These are phyloP conservation scores for Melanchra persicariae DNA, from an alignment of 2,888 invertebrate genomes.

Conservation along the genomic window DNA sequence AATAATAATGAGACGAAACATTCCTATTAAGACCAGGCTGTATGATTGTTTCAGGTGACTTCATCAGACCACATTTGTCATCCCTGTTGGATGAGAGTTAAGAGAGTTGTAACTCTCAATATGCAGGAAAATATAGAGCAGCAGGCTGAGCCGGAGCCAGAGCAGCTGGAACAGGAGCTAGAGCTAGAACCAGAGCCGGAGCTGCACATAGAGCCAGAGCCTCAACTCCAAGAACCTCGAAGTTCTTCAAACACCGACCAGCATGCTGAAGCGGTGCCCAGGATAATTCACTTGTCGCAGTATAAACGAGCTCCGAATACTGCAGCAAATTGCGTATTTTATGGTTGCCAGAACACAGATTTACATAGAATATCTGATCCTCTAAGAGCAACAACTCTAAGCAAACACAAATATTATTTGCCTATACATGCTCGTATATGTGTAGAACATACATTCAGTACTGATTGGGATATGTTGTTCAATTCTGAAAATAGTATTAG, in stretches of 20 bases:
- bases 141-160: neutral
- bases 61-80: too few relatives aligned
- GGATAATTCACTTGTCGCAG: too few relatives aligned
- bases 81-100: too few relatives aligned
- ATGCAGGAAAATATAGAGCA: neutral
- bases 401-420: slow-evolving; percentile 7
- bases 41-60: too few relatives aligned
- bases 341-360: slow-evolving; percentile 7
- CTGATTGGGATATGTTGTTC: neutral
- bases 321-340: slow-evolving; percentile 12
- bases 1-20: too few relatives aligned
- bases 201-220: neutral
- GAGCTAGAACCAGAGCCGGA: neutral
- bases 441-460: slow-evolving; percentile 4
- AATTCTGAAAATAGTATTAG: slow-evolving; percentile 1
- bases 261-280: too few relatives aligned
- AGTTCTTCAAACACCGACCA: neutral
- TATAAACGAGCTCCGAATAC: slow-evolving; percentile 9
- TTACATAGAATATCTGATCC: neutral
- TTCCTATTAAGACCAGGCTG: too few relatives aligned
- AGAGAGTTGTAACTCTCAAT: too few relatives aligned
- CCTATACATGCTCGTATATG: neutral
- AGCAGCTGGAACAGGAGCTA: neutral
- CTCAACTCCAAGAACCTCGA: neutral
- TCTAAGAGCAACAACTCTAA: slow-evolving; percentile 3